Percentiles rank a stretch among this genome's conserved stretches.
Conservation (phyloP, 2,888 invertebrate species). For the Xestia sexstrigata region DNA sequence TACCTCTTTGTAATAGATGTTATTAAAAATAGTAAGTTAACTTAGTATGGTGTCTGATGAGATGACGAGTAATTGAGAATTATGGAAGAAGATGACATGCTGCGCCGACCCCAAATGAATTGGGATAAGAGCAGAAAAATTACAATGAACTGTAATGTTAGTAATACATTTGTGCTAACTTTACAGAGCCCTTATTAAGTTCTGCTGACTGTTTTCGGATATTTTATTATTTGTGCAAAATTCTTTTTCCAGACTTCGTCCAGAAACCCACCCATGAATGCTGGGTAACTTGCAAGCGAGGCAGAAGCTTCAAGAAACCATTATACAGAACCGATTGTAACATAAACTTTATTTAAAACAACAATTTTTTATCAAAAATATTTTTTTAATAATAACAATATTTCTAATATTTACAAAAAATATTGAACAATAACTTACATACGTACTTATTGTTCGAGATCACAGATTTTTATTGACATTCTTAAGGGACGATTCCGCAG, state of each 20-base stretch:
- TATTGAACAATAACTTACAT: conserved; percentile 87
- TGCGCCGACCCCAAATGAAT: no score
- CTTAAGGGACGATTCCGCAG: conserved; percentile 15
- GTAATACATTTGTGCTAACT: neutral
- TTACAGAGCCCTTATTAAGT: neutral
- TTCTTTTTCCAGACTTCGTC: conserved; percentile 78
- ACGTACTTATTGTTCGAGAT: conserved; percentile 88
- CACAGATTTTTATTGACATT: conserved; percentile 77
- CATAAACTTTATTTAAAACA: conserved; percentile 70
- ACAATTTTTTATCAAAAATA: conserved; percentile 61
- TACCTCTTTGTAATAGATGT: neutral
- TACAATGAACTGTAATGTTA: no score
- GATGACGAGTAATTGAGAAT: no score
- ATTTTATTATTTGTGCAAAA: neutral
- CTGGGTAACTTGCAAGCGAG: conserved; percentile 88
- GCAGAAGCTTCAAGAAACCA: conserved; percentile 86
- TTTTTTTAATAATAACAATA: conserved; percentile 74
- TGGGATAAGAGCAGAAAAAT: no score
- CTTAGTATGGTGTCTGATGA: no score
- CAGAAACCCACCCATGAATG: conserved; percentile 86
- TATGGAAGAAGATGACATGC: no score
- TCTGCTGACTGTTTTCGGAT: neutral
- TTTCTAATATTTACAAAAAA: conserved; percentile 67
- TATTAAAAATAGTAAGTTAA: no score
- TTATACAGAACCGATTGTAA: conserved; percentile 77